Evolutionary conservation across 2,888 invertebrate species (phyloP).

Genomic region (Rhingia rostrata): DNA sequence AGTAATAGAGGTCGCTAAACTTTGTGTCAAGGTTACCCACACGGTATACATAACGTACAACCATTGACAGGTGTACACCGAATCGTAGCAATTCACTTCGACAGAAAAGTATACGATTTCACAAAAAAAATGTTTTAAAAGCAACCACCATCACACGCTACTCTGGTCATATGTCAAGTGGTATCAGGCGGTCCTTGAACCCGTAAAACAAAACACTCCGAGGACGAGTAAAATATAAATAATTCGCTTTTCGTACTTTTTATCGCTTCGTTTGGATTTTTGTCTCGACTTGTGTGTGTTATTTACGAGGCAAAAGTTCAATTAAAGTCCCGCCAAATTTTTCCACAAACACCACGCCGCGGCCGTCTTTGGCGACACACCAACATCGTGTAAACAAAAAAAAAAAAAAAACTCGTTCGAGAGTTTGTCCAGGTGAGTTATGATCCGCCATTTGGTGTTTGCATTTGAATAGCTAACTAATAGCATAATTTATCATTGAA

Average conservation of each 20-base stretch:
- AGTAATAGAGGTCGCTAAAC: constrained; percentile 61
- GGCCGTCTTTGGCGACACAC: not conserved
- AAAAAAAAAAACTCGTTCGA: constrained; percentile 10
- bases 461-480: constrained; percentile 63
- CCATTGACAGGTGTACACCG: constrained; percentile 42
- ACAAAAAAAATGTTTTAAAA: constrained; percentile 17
- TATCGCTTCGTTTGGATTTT: constrained; percentile 24
- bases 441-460: constrained; percentile 51
- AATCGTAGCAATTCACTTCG: constrained; percentile 40
- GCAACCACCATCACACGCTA: constrained; percentile 4
- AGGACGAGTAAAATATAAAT: constrained; percentile 61
- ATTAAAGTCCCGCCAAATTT: constrained; percentile 60
- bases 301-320: constrained; percentile 64
- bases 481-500: constrained; percentile 54
- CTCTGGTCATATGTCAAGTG: not conserved
- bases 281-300: constrained; percentile 54
- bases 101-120: constrained; percentile 5
- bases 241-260: constrained; percentile 51
- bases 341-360: not conserved
- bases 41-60: not conserved
- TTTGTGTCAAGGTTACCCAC: constrained; percentile 59
- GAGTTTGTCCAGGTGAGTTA: constrained; percentile 56
- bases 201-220: constrained; percentile 10
- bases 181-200: constrained; percentile 50
- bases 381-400: not conserved